Evolutionary conservation across 2,113 vertebrate species (phyloP).

Genomic region (Oncorhynchus keta): DNA sequence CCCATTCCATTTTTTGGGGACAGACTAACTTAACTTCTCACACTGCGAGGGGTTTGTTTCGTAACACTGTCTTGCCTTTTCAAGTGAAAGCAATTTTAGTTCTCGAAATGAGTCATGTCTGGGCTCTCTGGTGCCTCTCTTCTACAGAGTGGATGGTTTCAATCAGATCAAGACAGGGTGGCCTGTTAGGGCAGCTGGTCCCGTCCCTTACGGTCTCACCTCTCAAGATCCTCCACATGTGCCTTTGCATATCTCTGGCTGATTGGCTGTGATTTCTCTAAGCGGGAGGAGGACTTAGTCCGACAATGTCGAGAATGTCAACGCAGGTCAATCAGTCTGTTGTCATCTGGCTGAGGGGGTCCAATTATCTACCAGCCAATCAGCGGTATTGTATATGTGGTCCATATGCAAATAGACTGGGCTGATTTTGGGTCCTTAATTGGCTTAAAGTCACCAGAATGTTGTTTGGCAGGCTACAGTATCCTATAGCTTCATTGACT

Average conservation of each 20-base stretch:
- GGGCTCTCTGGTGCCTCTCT: background rate
- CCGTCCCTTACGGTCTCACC: background rate
- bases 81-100: background rate
- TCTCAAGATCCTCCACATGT: background rate
- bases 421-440: slow-evolving; percentile 6
- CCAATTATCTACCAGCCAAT: background rate
- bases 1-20: too few species aligned
- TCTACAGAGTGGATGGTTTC: background rate
- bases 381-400: slow-evolving; percentile 1
- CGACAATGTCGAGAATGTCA: slow-evolving; percentile 37
- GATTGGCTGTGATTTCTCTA: slow-evolving; percentile 59
- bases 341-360: slow-evolving; percentile 2
- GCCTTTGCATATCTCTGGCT: background rate
- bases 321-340: slow-evolving; percentile 49
- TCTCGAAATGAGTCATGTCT: background rate
- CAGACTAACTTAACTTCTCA: too few species aligned
- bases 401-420: background rate
- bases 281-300: background rate
- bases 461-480: background rate
- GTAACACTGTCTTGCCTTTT: too few species aligned
- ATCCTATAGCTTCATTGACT: background rate
- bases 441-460: background rate
- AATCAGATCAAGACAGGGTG: too few species aligned
- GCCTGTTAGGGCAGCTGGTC: too few species aligned
- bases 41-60: too few species aligned